These are phyloP conservation scores for Hydrolagus affinis DNA, from an alignment of 2,113 vertebrate species.

Conservation along the genomic window DNA sequence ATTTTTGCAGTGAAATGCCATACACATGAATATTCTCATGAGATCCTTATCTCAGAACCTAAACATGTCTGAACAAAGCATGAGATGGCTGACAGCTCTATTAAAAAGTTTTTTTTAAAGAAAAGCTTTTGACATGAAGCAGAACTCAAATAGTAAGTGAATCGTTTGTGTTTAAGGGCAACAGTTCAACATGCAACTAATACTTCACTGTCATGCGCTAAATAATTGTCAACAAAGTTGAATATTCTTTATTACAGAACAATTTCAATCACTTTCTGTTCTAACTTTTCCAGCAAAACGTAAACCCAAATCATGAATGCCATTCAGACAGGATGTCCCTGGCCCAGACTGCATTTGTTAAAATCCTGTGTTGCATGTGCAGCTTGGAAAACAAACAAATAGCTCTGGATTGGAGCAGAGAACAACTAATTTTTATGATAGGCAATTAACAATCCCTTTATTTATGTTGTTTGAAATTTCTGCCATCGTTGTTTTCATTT, in stretches of 20 bases:
- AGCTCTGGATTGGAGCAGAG: not conserved
- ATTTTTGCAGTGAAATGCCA: not conserved
- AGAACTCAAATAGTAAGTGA: not conserved
- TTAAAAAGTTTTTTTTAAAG: constrained; percentile 25
- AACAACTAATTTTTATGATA: no score
- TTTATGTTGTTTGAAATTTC: not conserved
- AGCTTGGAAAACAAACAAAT: not conserved
- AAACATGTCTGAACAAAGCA: constrained; percentile 22
- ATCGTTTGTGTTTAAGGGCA: not conserved
- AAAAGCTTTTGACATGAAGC: not conserved
- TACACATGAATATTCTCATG: constrained; percentile 11
- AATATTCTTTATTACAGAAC: not conserved
- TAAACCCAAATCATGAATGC: not conserved
- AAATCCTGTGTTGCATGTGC: not conserved
- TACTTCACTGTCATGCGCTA: not conserved
- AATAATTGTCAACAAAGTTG: not conserved
- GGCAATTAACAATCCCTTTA: not conserved
- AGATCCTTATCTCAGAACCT: not conserved
- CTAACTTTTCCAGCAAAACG: not conserved
- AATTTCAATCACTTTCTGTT: not conserved
- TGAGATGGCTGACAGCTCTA: constrained; percentile 29
- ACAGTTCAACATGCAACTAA: not conserved
- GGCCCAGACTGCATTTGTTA: not conserved
- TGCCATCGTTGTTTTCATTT: not conserved
- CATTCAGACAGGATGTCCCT: not conserved